Evolutionary conservation across 2,113 vertebrate species (phyloP).

Genomic region (Festucalex cinctus): DNA sequence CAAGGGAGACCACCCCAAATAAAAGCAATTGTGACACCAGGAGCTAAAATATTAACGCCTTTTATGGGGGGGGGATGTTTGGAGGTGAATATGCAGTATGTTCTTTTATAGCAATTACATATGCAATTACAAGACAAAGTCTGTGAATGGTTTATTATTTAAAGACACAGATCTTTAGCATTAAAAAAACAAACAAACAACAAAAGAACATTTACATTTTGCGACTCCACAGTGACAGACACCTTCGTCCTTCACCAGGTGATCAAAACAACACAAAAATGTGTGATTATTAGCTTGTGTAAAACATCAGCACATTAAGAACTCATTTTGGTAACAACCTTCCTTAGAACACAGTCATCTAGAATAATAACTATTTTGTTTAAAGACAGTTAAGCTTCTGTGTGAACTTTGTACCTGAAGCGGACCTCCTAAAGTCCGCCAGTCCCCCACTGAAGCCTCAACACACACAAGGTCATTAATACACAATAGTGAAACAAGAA

Average conservation of each 20-base stretch:
- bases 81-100: too few relatives aligned
- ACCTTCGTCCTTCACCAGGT: not conserved
- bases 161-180: not conserved
- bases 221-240: not conserved
- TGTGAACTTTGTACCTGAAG: slow-evolving; percentile 3
- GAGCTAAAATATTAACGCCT: too few relatives aligned
- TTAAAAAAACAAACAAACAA: too few relatives aligned
- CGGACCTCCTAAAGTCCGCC: not conserved
- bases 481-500: not conserved
- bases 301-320: not conserved
- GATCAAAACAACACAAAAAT: not conserved
- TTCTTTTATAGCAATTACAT: too few relatives aligned
- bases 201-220: not conserved
- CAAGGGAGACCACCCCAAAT: too few relatives aligned
- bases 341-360: not conserved
- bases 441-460: not conserved
- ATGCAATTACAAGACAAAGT: too few relatives aligned
- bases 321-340: not conserved
- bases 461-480: not conserved
- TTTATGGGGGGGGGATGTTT: too few relatives aligned
- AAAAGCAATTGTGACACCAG: too few relatives aligned
- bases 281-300: not conserved
- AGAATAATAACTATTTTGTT: not conserved
- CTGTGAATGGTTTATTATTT: not conserved
- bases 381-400: not conserved